These are phyloP conservation scores for Muricea muricata DNA, from an alignment of 92 coral and sea anemone genomes.

Conservation along the genomic window DNA sequence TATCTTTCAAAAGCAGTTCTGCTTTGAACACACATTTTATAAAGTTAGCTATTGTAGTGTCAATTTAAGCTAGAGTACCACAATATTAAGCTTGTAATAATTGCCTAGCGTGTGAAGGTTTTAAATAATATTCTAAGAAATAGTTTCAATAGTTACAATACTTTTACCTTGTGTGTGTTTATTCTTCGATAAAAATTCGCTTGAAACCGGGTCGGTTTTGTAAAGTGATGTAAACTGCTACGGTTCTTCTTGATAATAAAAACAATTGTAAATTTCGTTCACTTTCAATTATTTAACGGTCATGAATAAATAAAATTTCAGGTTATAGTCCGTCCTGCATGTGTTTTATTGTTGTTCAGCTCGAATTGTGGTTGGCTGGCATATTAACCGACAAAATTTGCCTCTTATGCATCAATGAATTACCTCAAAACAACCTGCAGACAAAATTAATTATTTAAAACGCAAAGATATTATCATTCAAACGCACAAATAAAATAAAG, in stretches of 20 bases:
- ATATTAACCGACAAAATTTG: background rate
- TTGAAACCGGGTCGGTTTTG: background rate
- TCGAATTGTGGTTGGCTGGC: conserved; percentile 25
- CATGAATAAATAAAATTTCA: conserved; percentile 48
- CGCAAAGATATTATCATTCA: background rate
- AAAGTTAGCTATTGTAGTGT: too few species aligned
- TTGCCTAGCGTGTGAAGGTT: too few species aligned
- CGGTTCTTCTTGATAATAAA: conserved; percentile 21
- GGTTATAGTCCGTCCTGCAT: conserved; percentile 9
- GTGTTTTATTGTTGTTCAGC: background rate
- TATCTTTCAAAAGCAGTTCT: too few species aligned
- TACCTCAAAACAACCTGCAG: conserved; percentile 49
- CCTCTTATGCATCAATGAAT: conserved; percentile 42
- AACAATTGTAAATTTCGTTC: conserved; percentile 34
- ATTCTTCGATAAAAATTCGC: background rate
- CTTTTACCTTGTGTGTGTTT: too few species aligned
- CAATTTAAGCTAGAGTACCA: too few species aligned
- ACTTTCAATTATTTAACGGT: conserved; percentile 35
- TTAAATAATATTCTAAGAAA: background rate
- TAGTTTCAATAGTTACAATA: background rate
- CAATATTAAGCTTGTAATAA: too few species aligned
- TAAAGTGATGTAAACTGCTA: background rate
- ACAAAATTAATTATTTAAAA: conserved; percentile 40
- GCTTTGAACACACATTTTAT: too few species aligned
- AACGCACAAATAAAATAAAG: background rate